Evolutionary conservation across 2,888 invertebrate genomes (phyloP).

Genomic region (Ditula angustiorana): DNA sequence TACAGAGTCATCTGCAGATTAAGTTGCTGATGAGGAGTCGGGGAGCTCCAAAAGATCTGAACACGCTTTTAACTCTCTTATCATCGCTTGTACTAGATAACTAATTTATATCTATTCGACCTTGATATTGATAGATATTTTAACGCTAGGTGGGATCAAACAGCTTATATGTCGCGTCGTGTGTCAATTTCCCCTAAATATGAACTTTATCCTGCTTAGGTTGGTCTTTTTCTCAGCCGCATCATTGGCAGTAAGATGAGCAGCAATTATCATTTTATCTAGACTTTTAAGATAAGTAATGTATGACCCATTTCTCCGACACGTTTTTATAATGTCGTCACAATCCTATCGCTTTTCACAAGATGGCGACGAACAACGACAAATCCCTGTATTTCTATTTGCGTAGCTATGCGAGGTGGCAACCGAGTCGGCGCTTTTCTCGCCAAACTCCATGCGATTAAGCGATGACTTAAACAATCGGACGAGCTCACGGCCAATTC

Average conservation of each 20-base stretch:
- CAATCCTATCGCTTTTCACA: slow-evolving; percentile 85
- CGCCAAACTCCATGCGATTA: slow-evolving; percentile 47
- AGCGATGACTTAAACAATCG: slow-evolving; percentile 46
- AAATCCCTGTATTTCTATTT: slow-evolving; percentile 85
- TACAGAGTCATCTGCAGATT: too few species aligned
- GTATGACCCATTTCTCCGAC: slow-evolving; percentile 69
- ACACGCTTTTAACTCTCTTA: too few species aligned
- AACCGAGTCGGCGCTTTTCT: slow-evolving; percentile 51
- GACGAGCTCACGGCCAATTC: slow-evolving; percentile 53
- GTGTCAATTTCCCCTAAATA: not conserved
- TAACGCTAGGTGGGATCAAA: too few species aligned
- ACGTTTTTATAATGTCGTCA: slow-evolving; percentile 78
- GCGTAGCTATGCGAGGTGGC: slow-evolving; percentile 75
- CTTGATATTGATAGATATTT: too few species aligned
- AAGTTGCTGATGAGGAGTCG: too few species aligned
- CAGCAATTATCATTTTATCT: not conserved
- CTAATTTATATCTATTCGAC: too few species aligned
- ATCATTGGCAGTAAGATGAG: not conserved
- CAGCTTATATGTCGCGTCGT: too few species aligned
- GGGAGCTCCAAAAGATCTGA: too few species aligned
- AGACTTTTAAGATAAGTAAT: slow-evolving; percentile 49
- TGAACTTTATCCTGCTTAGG: not conserved
- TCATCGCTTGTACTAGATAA: too few species aligned
- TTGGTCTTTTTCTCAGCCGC: not conserved
- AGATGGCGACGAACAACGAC: slow-evolving; percentile 84